These are phyloP conservation scores for Drosophila albomicans DNA, from an alignment of 1,140 invertebrate species.

Conservation along the genomic window DNA sequence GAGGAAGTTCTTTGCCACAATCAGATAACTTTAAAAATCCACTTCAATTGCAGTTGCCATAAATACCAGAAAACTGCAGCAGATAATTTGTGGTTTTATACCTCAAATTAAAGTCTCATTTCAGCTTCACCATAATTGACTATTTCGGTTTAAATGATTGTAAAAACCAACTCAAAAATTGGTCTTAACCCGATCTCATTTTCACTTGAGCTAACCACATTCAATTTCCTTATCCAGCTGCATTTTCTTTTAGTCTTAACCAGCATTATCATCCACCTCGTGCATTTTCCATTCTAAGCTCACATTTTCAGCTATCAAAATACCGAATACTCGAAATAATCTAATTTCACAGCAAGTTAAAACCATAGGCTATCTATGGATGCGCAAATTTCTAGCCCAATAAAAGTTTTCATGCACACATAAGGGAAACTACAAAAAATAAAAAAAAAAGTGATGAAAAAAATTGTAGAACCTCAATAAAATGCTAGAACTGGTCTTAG, in stretches of 20 bases:
- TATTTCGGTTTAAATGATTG: no score
- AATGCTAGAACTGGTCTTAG: slow-evolving; percentile 21
- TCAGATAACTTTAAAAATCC: neutral
- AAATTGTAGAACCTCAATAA: slow-evolving; percentile 34
- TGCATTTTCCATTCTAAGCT: slow-evolving; percentile 22
- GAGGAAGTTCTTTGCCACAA: neutral
- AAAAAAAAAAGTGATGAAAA: neutral
- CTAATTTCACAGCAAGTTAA: slow-evolving; percentile 45
- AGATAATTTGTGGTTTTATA: neutral
- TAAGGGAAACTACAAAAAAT: neutral
- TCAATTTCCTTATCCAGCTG: neutral
- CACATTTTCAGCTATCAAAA: slow-evolving; percentile 29
- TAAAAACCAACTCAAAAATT: neutral
- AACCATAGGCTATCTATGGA: slow-evolving; percentile 32
- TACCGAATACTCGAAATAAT: slow-evolving; percentile 31
- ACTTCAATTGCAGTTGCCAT: neutral
- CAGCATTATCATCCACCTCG: slow-evolving; percentile 19
- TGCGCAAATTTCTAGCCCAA: slow-evolving; percentile 21
- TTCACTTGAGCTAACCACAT: slow-evolving; percentile 21
- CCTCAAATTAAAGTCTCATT: neutral
- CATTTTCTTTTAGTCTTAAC: neutral
- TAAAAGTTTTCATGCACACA: slow-evolving; percentile 26
- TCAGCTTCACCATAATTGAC: neutral
- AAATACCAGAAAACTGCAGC: neutral
- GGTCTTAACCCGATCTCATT: neutral